Evolutionary conservation across 2,888 invertebrate species (phyloP).

Genomic region (Copidosoma aretas): DNA sequence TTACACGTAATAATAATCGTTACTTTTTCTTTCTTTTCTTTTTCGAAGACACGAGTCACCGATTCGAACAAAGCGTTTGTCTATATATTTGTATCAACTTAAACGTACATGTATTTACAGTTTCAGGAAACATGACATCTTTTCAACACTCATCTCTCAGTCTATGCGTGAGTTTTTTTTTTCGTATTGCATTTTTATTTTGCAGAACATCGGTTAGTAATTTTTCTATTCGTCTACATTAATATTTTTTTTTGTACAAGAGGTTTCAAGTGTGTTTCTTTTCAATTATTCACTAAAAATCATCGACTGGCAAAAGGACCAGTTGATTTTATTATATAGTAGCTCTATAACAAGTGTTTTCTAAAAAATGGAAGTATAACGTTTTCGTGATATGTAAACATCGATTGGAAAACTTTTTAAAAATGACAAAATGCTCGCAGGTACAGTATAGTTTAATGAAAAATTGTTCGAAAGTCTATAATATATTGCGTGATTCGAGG

Average conservation of each 20-base stretch:
- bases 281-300: conserved; percentile 1
- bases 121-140: conserved; percentile 38
- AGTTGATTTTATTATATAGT: not conserved
- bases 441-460: no score
- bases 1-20: conserved; percentile 19
- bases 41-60: conserved; percentile 1
- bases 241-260: conserved; percentile 35
- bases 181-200: conserved; percentile 27
- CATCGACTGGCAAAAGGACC: conserved; percentile 20
- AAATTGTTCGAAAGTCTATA: no score
- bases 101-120: conserved; percentile 34
- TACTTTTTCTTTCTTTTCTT: conserved; percentile 23
- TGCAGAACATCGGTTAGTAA: conserved; percentile 32
- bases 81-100: conserved; percentile 25
- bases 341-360: conserved; percentile 6
- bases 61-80: conserved; percentile 20
- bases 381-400: not conserved
- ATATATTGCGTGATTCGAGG: no score
- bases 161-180: conserved; percentile 35
- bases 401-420: conserved; percentile 5
- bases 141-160: conserved; percentile 38
- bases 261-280: conserved; percentile 28
- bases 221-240: conserved; percentile 26
- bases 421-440: conserved; percentile 11
- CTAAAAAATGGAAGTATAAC: conserved; percentile 8